phyloP scores from a whole-genome alignment of 2,888 invertebrate species.

The Plagiodera versicolora region DNA sequence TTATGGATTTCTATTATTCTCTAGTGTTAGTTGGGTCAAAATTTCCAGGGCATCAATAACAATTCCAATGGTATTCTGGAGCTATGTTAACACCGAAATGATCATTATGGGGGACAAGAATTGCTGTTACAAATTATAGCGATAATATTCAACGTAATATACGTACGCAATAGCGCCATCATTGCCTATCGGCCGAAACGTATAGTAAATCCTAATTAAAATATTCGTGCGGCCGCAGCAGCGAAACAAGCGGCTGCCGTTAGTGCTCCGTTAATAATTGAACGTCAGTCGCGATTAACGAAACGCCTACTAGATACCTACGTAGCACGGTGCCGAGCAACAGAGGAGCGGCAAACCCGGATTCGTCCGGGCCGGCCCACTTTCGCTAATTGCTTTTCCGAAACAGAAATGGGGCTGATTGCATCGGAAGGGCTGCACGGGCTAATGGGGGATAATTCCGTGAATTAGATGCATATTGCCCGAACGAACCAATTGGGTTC shows the following conservation, averaged over 20 bases:
- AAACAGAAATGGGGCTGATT: constrained; percentile 11
- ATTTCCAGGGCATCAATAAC: too few relatives aligned
- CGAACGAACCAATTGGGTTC: background rate
- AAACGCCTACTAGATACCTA: constrained; percentile 42
- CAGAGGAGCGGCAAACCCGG: constrained; percentile 42
- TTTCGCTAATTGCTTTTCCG: constrained; percentile 48
- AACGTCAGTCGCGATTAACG: constrained; percentile 52
- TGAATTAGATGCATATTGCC: background rate
- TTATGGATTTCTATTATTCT: too few relatives aligned
- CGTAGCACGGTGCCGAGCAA: constrained; percentile 30
- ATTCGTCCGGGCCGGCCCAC: constrained; percentile 39
- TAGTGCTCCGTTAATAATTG: constrained; percentile 54
- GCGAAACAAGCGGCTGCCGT: constrained; percentile 44
- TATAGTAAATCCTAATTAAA: constrained; percentile 53
- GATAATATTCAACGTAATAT: constrained; percentile 49
- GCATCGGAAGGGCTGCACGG: constrained; percentile 2
- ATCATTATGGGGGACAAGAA: too few relatives aligned
- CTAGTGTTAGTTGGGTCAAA: too few relatives aligned
- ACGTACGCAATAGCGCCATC: constrained; percentile 50
- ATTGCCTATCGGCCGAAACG: constrained; percentile 37
- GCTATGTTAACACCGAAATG: too few relatives aligned
- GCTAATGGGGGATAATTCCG: background rate
- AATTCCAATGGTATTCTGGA: too few relatives aligned
- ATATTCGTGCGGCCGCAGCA: constrained; percentile 49
- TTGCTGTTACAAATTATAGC: constrained; percentile 38